phyloP scores from a whole-genome alignment of 92 coral and sea anemone species.

The Ricordea florida region DNA sequence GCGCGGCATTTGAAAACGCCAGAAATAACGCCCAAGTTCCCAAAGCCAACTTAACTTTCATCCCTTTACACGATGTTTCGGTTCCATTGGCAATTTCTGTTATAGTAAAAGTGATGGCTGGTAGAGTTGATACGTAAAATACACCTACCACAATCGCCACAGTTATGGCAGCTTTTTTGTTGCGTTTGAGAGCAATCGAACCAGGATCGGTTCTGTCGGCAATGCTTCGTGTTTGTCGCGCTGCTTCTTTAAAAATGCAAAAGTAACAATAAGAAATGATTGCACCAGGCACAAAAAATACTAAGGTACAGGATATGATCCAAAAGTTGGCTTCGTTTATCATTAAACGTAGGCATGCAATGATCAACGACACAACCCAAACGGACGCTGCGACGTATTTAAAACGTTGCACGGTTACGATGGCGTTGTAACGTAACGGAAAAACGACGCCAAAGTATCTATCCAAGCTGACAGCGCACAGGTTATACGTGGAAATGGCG shows the following conservation, averaged over 20 bases:
- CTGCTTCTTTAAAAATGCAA: constrained; percentile 15
- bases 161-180: constrained; percentile 28
- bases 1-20: constrained; percentile 19
- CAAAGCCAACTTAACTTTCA: background rate
- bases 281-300: constrained; percentile 3
- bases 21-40: constrained; percentile 18
- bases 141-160: constrained; percentile 26
- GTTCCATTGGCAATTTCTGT: background rate
- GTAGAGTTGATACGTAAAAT: constrained; percentile 14
- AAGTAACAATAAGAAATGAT: constrained; percentile 8
- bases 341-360: constrained; percentile 19
- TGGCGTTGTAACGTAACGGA: constrained; percentile 35
- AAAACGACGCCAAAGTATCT: constrained; percentile 38
- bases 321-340: constrained; percentile 6
- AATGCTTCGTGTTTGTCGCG: constrained; percentile 1
- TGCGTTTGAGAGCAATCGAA: background rate
- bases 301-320: background rate
- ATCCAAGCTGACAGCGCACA: constrained; percentile 68
- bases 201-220: background rate
- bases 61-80: background rate
- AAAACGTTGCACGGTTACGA: constrained; percentile 4
- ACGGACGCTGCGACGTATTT: background rate
- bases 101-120: background rate
- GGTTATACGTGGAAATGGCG: constrained; percentile 30
- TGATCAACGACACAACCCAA: constrained; percentile 10